These are phyloP conservation scores for Luffia ferchaultella DNA, from an alignment of 2,888 invertebrate genomes.

Conservation along the genomic window DNA sequence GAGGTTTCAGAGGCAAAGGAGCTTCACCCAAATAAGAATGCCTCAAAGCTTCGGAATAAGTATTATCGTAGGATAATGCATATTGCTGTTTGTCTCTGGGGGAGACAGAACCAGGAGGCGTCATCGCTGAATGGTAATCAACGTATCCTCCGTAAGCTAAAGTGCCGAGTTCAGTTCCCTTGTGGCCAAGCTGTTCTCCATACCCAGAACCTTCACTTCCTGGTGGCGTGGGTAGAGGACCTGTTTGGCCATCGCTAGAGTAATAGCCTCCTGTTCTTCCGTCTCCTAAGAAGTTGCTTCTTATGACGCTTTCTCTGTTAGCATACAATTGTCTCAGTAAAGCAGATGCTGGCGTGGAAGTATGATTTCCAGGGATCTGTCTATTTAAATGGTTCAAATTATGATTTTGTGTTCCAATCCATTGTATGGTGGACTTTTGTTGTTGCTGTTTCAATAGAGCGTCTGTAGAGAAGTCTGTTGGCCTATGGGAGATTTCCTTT, in stretches of 20 bases:
- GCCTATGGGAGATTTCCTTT: slow-evolving; percentile 69
- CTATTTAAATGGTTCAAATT: slow-evolving; percentile 69
- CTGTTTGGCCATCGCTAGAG: slow-evolving; percentile 70
- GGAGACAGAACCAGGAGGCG: slow-evolving; percentile 96
- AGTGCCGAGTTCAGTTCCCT: slow-evolving; percentile 68
- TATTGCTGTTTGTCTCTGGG: slow-evolving; percentile 85
- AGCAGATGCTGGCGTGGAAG: slow-evolving; percentile 85
- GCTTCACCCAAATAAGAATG: slow-evolving; percentile 60
- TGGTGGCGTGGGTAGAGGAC: slow-evolving; percentile 88
- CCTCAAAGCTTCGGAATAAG: slow-evolving; percentile 71
- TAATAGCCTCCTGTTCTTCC: slow-evolving; percentile 56
- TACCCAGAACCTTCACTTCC: slow-evolving; percentile 84
- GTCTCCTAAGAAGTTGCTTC: slow-evolving; percentile 77
- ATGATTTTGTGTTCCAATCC: slow-evolving; percentile 86
- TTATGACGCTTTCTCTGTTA: slow-evolving; percentile 93
- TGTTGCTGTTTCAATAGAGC: slow-evolving; percentile 83
- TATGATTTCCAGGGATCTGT: slow-evolving; percentile 63
- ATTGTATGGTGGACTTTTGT: slow-evolving; percentile 85
- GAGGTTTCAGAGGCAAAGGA: slow-evolving; percentile 84
- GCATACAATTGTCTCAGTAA: slow-evolving; percentile 90
- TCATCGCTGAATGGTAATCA: slow-evolving; percentile 94
- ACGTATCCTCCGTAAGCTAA: slow-evolving; percentile 68
- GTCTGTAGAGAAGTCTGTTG: slow-evolving; percentile 89
- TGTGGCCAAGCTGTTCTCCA: slow-evolving; percentile 68
- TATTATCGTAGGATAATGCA: slow-evolving; percentile 55